Base-by-base conservation (phyloP, 2,888 invertebrate species). In the Callinectes sapidus region DNA sequence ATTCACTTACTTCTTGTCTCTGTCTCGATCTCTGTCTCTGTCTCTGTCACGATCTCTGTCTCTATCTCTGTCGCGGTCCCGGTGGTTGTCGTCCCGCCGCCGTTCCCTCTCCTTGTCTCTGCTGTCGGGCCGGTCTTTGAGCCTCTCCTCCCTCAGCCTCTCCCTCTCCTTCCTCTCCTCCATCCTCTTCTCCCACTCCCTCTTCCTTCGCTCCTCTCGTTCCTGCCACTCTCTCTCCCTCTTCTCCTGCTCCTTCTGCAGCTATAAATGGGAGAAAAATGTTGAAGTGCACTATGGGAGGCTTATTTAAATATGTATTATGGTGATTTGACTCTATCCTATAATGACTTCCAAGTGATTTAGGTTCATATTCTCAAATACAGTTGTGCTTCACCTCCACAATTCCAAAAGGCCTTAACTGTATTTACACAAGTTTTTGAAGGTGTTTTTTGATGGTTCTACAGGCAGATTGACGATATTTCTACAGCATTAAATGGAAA, bases 111-210 rank as follows among this genome's bases (percentile, higher is more conserved):
- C 91, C 39, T 85, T 93, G 87, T 94, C 92, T 48, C 94, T 92
- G 61, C 89, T 89, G 55, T 91, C 91, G 32, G 48, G 92, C 54
- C 94, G 18, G n/a, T 93, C 93, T 61, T 90, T 93, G n/a, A 90
- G 28, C 54, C 94, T 91, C 55, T 93, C 94, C 86, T 94, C 94
- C 18, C 94, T 48, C 42, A 87, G 32, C 77, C 91, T 91, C 61
- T 94, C 94, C 48, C 94, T 86, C 71, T 93, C 94, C 86, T 93
- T 91, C 42, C 94, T 71, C 88, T 94, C 94, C 42, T 94, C 94
- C 93, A 94, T 94, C 55, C 92, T 93, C 87, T 89, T 92, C 77
- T 92, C 91, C 94, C 94, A 94, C 23, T 94, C 94, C 66, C 93
- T 92, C 39, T 93, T 92, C 18, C 94, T 87, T 16, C 92, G 90